Conservation (phyloP, 1,140 invertebrate species). For the Euglossa dilemma region DNA sequence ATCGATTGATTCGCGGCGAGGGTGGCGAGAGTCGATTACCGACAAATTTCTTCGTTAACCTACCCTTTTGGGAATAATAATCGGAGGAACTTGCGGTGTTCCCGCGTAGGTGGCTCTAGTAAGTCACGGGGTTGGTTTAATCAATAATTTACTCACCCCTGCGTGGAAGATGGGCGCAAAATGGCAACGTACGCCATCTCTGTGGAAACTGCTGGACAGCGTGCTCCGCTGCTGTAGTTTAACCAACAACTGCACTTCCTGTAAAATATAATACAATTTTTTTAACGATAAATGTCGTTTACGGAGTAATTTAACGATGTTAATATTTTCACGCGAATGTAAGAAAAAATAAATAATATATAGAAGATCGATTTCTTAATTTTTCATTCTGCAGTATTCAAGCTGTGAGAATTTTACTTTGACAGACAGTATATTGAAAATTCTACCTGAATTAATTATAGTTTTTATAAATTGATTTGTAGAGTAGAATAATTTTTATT, state of each 20-base stretch:
- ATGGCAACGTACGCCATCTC: slow-evolving; percentile 77
- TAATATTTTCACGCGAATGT: no score
- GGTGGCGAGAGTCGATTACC: slow-evolving; percentile 38
- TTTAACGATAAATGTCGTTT: not conserved
- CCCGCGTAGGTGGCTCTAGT: slow-evolving; percentile 75
- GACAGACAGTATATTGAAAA: not conserved
- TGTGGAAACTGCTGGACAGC: slow-evolving; percentile 62
- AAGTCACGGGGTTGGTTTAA: slow-evolving; percentile 54
- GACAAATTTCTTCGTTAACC: slow-evolving; percentile 32
- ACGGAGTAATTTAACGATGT: no score
- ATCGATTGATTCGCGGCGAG: not conserved
- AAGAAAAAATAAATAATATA: not conserved
- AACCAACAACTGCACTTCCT: slow-evolving; percentile 46
- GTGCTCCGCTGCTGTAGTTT: slow-evolving; percentile 30
- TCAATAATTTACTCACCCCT: slow-evolving; percentile 72
- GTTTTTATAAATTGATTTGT: not conserved
- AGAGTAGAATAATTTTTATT: not conserved
- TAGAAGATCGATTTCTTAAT: not conserved
- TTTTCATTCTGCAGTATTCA: not conserved
- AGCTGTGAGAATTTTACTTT: not conserved
- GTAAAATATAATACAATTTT: not conserved
- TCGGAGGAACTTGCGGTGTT: slow-evolving; percentile 50
- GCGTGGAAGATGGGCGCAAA: slow-evolving; percentile 55
- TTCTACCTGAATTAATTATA: not conserved
- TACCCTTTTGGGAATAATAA: slow-evolving; percentile 17